Base-by-base conservation (phyloP, 2,113 vertebrate species). In the Narcine bancroftii region DNA sequence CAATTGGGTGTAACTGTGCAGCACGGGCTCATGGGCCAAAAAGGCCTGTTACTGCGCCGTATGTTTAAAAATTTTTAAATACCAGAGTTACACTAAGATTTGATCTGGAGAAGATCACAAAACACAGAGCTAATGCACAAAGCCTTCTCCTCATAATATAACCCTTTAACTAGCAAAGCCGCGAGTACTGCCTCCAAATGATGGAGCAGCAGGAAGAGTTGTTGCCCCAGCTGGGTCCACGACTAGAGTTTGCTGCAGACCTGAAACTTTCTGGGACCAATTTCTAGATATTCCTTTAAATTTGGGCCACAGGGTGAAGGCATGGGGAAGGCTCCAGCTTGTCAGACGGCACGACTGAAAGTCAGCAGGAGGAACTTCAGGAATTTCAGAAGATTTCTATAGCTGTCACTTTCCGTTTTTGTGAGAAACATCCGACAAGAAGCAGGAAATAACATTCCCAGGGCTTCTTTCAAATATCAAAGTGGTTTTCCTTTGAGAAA, bases 391-490 rank as follows among this genome's bases (percentile, higher is more conserved):
- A 33, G 53, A 87, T 87, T 87, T 29, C 33, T 63, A 53, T 6
- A 36, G 81, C 53, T 87, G 81, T 87, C 81, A 36, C 53, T 87
- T 85, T 60, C 33, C 36, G 33, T 63, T 87, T 87, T 53, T 36
- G 33, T 60, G 53, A 36, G n/a, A 85, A 53, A 60, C 53, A 15
- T 36, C 9, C 15, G 36, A 87, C 33, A 21, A 63, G n/a, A 87
- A 87, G 81, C 81, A 87, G 81, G 53, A 60, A 60, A 63, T 87
- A 63, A 87, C 53, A 87, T 87, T 87, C 53, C 81, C 50, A 56
- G 81, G 53, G 53, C 81, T 60, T 60, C 33, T 60, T 87, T 87
- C 33, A 33, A 87, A 87, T 87, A 63, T 60, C 33, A 85, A 60
- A 87, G 81, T 60, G 50, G 53, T 63, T 87, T 87, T 87, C 81